phyloP scores from a whole-genome alignment of 2,797 vertebrate species.

The Australoheros facetus region DNA sequence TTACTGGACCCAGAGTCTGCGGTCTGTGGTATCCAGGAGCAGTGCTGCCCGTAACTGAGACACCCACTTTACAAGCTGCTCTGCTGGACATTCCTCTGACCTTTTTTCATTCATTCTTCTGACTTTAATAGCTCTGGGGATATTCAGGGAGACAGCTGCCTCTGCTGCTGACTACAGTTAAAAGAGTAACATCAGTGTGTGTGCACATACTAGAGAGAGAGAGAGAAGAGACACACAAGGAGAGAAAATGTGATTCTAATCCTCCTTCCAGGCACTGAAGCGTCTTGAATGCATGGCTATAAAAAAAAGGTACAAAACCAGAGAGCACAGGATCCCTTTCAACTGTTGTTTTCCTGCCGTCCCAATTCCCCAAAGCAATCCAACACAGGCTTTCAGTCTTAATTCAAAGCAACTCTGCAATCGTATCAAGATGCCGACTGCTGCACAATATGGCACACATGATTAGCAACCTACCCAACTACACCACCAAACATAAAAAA shows the following conservation, averaged over 20 bases:
- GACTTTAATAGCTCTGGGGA: conserved; percentile 21
- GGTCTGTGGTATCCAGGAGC: conserved; percentile 61
- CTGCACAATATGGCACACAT: conserved; percentile 38
- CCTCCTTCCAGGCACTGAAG: conserved; percentile 30
- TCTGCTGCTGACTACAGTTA: conserved; percentile 5
- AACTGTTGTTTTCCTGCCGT: conserved; percentile 44
- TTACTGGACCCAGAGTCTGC: conserved; percentile 56
- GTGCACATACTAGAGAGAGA: neutral
- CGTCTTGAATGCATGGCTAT: conserved; percentile 15
- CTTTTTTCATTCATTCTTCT: conserved; percentile 34
- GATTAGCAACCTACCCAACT: conserved; percentile 32
- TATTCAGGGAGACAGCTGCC: conserved; percentile 35
- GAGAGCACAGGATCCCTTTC: conserved; percentile 41
- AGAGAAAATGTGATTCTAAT: conserved; percentile 14
- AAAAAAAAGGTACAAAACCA: conserved; percentile 53
- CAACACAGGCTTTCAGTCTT: conserved; percentile 44
- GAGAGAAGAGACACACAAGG: neutral
- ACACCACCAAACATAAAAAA: conserved; percentile 37
- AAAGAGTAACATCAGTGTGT: neutral
- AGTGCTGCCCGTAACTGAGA: conserved; percentile 42
- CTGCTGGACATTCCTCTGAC: conserved; percentile 12
- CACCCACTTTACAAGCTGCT: conserved; percentile 46
- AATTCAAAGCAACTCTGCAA: conserved; percentile 52
- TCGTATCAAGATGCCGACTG: conserved; percentile 36
- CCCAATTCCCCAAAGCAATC: conserved; percentile 35